Conservation (phyloP, 2,888 invertebrate genomes). For the Eristalis pertinax region DNA sequence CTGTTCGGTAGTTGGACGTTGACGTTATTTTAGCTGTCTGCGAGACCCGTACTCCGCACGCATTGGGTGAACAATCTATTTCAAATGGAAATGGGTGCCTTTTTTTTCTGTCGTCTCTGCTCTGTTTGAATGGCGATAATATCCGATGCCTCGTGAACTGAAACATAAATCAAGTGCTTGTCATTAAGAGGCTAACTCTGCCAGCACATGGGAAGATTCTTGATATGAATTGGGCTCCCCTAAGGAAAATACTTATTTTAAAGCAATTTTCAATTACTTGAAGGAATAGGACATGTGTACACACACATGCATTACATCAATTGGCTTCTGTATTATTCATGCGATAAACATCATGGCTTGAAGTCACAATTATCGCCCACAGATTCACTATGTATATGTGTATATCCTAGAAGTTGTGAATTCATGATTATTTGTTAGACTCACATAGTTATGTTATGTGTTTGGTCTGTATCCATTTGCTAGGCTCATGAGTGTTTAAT, state of each 20-base stretch:
- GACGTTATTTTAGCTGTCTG: conserved; percentile 8
- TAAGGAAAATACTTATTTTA: too few species aligned
- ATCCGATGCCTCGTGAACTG: conserved; percentile 8
- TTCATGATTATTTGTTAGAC: conserved; percentile 10
- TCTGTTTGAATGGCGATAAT: conserved; percentile 45
- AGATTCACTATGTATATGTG: neutral
- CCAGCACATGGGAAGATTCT: neutral
- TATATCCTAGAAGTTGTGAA: neutral
- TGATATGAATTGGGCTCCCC: too few species aligned
- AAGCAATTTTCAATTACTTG: too few species aligned
- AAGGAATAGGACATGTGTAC: neutral
- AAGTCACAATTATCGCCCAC: neutral
- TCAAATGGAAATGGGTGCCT: conserved; percentile 50
- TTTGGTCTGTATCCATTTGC: neutral
- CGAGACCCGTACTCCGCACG: neutral
- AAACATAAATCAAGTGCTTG: conserved; percentile 47
- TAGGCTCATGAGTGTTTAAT: conserved; percentile 32
- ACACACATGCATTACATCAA: neutral
- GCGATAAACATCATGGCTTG: neutral
- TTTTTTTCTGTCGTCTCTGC: conserved; percentile 34
- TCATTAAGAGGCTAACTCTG: neutral
- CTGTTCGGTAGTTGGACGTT: conserved; percentile 50
- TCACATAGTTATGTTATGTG: neutral
- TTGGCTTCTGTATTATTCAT: conserved; percentile 14
- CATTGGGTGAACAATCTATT: neutral